Evolutionary conservation across 2,888 invertebrate genomes (phyloP).

Genomic region (Brachypterus glaber): DNA sequence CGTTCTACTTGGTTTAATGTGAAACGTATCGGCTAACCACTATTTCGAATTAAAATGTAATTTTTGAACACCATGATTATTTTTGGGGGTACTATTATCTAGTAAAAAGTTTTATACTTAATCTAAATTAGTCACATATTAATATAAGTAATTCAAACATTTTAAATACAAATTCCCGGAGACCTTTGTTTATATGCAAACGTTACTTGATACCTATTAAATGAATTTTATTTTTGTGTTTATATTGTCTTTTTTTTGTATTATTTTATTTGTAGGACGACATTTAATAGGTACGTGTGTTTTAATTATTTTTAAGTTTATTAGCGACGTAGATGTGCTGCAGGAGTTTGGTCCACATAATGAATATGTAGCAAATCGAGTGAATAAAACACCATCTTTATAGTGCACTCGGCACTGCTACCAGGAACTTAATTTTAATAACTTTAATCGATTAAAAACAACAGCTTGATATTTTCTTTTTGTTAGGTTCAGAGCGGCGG

Average conservation of each 20-base stretch:
- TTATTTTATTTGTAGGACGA: no score
- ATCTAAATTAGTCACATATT: constrained; percentile 39
- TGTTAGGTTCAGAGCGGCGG: no score
- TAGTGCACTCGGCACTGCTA: no score
- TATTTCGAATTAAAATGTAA: no score
- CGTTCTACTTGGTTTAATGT: no score
- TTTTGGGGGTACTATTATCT: constrained; percentile 18
- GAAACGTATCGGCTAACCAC: no score
- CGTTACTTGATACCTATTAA: constrained; percentile 31
- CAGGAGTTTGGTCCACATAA: constrained; percentile 40
- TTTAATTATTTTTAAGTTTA: constrained; percentile 19
- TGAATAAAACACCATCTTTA: no score
- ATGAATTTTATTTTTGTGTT: constrained; percentile 13
- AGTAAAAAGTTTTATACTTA: constrained; percentile 29
- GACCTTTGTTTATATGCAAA: constrained; percentile 37
- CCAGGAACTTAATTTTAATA: no score
- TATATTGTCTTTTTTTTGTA: constrained; percentile 10
- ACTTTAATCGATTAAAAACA: no score
- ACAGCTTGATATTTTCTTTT: no score
- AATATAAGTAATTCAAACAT: constrained; percentile 33
- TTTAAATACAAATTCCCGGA: constrained; percentile 35
- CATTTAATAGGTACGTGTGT: constrained; percentile 30
- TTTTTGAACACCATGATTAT: no score
- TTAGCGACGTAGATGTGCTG: constrained; percentile 41
- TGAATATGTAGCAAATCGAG: constrained; percentile 40